These are phyloP conservation scores for Agrotis ipsilon DNA, from an alignment of 2,888 invertebrate species.

Conservation along the genomic window DNA sequence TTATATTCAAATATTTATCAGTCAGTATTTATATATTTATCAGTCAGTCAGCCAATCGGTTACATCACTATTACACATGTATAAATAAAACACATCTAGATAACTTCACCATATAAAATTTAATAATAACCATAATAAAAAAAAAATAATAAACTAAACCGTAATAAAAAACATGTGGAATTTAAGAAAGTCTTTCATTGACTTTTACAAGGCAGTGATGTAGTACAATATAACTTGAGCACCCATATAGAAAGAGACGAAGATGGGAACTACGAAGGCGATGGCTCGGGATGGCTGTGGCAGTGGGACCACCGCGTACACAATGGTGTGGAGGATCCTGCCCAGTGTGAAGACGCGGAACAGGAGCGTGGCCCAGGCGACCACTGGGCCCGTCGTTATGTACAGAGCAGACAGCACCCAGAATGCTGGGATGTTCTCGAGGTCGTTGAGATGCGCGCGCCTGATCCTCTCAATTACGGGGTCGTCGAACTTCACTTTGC, in stretches of 20 bases:
- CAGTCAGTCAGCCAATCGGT: too few species aligned
- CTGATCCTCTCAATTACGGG: conserved; percentile 80
- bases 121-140: too few species aligned
- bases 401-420: conserved; percentile 92
- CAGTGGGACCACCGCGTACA: conserved; percentile 92
- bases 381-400: conserved; percentile 90
- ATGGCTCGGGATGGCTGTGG: conserved; percentile 90
- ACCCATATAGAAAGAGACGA: conserved; percentile 82
- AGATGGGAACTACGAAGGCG: conserved; percentile 76
- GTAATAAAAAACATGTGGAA: not conserved
- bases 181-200: conserved; percentile 10
- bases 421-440: conserved; percentile 94
- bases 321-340: conserved; percentile 92
- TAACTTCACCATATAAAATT: too few species aligned
- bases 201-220: conserved; percentile 69
- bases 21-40: too few species aligned
- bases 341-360: conserved; percentile 90
- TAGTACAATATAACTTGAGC: conserved; percentile 77
- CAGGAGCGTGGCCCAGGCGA: conserved; percentile 78
- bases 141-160: too few species aligned
- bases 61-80: too few species aligned
- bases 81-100: too few species aligned
- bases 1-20: too few species aligned
- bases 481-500: conserved; percentile 83
- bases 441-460: conserved; percentile 93